Percentiles rank a stretch among this genome's conserved stretches.
Evolutionary conservation across 1,140 invertebrate genomes (phyloP).

Genomic region (Ylistrum balloti): DNA sequence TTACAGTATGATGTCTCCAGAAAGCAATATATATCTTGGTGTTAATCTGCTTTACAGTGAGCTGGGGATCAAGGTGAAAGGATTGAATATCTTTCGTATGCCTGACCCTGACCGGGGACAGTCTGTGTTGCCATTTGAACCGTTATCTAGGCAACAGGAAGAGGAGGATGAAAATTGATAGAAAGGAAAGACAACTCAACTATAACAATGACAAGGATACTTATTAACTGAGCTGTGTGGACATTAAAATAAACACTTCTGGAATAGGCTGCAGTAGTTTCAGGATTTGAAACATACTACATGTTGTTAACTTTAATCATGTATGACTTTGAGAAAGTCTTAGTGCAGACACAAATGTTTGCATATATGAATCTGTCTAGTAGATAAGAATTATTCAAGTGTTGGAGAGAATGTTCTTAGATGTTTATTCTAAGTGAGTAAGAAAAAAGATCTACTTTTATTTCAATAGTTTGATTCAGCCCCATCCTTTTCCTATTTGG

Average conservation of each 20-base stretch:
- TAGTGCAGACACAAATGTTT: background rate
- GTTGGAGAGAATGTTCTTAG: background rate
- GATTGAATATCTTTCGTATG: constrained; percentile 50
- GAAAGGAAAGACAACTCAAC: background rate
- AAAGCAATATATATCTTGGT: background rate
- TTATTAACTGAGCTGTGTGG: too few relatives aligned
- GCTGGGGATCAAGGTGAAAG: constrained; percentile 44
- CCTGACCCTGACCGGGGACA: constrained; percentile 52
- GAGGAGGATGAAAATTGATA: constrained; percentile 54
- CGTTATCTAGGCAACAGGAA: constrained; percentile 42
- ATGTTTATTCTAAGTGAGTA: background rate
- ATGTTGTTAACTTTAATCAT: background rate
- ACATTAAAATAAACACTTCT: background rate
- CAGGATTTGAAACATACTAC: background rate
- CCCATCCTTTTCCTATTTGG: too few relatives aligned
- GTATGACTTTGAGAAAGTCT: background rate
- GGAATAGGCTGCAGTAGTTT: background rate
- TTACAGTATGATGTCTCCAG: background rate
- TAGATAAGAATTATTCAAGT: background rate
- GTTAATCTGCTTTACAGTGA: constrained; percentile 22
- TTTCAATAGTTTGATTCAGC: too few relatives aligned
- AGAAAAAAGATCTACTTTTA: too few relatives aligned
- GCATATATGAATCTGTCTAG: background rate
- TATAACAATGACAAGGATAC: background rate
- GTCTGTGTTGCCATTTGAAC: constrained; percentile 49